Evolutionary conservation across 2,113 vertebrate species (phyloP), one percentile per base, ranked within the genome.

Genomic region (Lampris incognitus): DNA sequence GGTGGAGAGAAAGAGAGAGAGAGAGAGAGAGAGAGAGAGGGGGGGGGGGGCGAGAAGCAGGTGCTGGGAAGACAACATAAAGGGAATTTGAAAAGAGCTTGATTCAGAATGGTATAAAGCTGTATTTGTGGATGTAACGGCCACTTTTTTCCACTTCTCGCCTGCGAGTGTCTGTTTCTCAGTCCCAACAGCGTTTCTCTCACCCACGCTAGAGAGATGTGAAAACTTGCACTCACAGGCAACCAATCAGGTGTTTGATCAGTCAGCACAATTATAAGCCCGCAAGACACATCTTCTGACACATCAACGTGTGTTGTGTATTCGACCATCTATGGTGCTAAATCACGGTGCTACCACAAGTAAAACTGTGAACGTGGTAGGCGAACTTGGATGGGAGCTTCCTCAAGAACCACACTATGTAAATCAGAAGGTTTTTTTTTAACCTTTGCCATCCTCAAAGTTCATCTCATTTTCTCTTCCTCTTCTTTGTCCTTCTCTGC

Each of bases 91-190:
- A 49, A 64, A 52, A 62, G 38, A 36, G 72, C 54, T 36, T 63
- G 58, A 55, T 68, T 66, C 78, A 50, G 62, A 42, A 50, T 60
- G 72, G 24, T 37, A 24, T 10, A 60, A 63, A 63, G 9, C n/a
- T 10, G 10, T 44, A 13, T 44, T 62, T 84, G n/a, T 49, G 51
- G 57, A 64, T 74, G 42, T 73, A 66, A 69, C 68, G 56, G 37
- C 56, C 56, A 66, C 65, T 1, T 72, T 65, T 72, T 65, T 69
- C 76, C 48, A 57, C 61, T 65, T 73, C 68, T 24, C 9, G 39
- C 46, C 51, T 24, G 63, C 58, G 62, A 9, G 76, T 65, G 58
- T 69, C 9, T 5, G 61, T 66, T 72, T 9, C 11, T 75, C 11
- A 1, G 46, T 52, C 68, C 60, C 36, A 50, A 48, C n/a, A n/a